Base-by-base conservation (phyloP, 2,113 vertebrate species). In the Nettapus auritus region DNA sequence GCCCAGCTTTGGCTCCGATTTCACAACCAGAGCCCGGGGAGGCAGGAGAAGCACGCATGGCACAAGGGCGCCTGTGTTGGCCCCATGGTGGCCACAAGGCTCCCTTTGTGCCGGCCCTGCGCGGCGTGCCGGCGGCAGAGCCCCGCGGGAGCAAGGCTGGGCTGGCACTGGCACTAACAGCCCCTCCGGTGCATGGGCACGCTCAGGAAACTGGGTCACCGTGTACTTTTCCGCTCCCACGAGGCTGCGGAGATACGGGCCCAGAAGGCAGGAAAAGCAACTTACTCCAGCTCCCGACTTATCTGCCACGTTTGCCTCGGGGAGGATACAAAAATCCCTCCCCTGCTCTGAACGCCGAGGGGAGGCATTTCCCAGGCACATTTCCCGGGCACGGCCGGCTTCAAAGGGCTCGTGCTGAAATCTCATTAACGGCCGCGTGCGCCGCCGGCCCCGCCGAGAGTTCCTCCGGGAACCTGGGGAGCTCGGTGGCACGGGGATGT, bases 181-280 rank as follows among this genome's bases (percentile, higher is more conserved):
- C 88, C 92, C 86, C 90, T 75, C 8, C 3, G 75, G 87, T 53
- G 82, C 66, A 13, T 87, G 81, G 86, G 88, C 86, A 86, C 0
- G 3, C 91, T 88, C 1, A 1, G 64, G 28, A 96, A 97, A 97
- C 93, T 97, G 97, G 97, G 97, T 96, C 96, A 95, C 81, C 40
- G 79, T 73, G 83, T 90, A 83, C 92, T 95, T 88, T 89, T 53
- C 90, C 1, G 36, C 88, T 93, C 86, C 85, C 85, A 73, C 63
- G 34, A 90, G 87, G 36, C 62, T 81, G 83, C 3, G 1, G 57
- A 73, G 79, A 77, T 74, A 76, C 90, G 68, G 84, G 70, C 94
- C 92, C 77, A 2, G 50, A 48, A 87, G 93, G 92, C 93, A 84
- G 90, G 73, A 13, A 26, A 13, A 86, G 92, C 77, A 56, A 63